Percentiles rank a stretch among this genome's conserved stretches.
phyloP scores from a whole-genome alignment of 2,888 invertebrate species.

The Apomyelois bistriatella region DNA sequence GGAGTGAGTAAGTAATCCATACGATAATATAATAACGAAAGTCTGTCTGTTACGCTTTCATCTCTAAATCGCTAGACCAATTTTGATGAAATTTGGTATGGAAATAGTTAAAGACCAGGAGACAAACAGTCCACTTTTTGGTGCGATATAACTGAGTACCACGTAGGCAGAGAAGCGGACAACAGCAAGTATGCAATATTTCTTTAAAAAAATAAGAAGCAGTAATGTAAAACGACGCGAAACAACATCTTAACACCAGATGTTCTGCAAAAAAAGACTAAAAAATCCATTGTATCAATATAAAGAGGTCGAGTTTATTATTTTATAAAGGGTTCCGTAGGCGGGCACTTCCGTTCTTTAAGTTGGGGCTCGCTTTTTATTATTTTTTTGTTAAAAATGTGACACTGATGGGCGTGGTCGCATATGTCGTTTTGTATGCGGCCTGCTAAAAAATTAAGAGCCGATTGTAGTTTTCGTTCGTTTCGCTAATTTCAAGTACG shows the following conservation, averaged over 20 bases:
- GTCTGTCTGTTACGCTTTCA: too few species aligned
- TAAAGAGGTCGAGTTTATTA: conserved; percentile 39
- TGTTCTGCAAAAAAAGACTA: conserved; percentile 8
- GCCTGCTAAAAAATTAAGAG: conserved; percentile 1
- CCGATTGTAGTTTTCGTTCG: background rate
- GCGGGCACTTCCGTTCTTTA: conserved; percentile 36
- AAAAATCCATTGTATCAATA: conserved; percentile 15
- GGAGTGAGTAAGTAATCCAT: too few species aligned
- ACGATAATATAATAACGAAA: too few species aligned
- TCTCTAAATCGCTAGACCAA: too few species aligned
- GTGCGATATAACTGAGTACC: too few species aligned
- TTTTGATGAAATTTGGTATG: too few species aligned
- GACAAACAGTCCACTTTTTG: too few species aligned
- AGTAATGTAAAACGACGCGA: background rate
- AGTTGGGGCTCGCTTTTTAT: conserved; percentile 20
- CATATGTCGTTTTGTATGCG: conserved; percentile 19
- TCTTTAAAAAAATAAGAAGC: background rate
- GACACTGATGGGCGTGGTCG: conserved; percentile 34
- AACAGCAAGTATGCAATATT: too few species aligned
- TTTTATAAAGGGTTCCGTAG: conserved; percentile 51
- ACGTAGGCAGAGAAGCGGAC: too few species aligned
- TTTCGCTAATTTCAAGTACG: background rate
- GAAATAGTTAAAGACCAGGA: too few species aligned
- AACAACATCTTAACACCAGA: background rate
- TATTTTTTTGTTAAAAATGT: conserved; percentile 35